Evolutionary conservation across 1,140 invertebrate species (phyloP).

Genomic region (Cydia pomonella): DNA sequence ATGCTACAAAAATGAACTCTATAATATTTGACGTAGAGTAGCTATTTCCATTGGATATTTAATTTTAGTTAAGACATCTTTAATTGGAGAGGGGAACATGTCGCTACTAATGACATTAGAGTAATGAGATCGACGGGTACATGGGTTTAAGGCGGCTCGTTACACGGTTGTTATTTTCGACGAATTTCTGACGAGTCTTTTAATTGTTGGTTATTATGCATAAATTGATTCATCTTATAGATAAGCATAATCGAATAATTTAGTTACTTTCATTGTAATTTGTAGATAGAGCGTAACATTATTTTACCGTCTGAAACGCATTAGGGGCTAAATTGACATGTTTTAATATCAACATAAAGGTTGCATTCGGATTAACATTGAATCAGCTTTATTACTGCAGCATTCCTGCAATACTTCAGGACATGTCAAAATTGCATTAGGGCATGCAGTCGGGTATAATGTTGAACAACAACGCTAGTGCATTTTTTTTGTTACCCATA

Average conservation of each 20-base stretch:
- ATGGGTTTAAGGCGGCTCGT: constrained; percentile 4
- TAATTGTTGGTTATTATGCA: background rate
- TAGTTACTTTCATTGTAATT: background rate
- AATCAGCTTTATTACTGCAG: too few species aligned
- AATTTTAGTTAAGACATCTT: background rate
- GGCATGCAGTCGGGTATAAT: too few species aligned
- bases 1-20: background rate
- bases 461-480: too few species aligned
- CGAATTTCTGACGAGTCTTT: constrained; percentile 10
- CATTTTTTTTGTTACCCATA: too few species aligned
- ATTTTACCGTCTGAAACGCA: background rate
- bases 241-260: background rate
- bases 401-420: too few species aligned
- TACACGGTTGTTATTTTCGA: constrained; percentile 17
- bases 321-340: background rate
- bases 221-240: background rate
- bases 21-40: background rate
- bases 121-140: constrained; percentile 7
- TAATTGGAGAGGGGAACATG: background rate
- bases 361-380: too few species aligned
- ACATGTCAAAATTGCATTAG: too few species aligned
- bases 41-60: background rate
- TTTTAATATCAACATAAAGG: too few species aligned
- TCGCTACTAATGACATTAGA: constrained; percentile 19
- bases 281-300: background rate